A percentile compares a stretch with the other conserved stretches of the same genome.
phyloP scores from a whole-genome alignment of 2,797 vertebrate species.

The Hoplostethus mediterraneus region DNA sequence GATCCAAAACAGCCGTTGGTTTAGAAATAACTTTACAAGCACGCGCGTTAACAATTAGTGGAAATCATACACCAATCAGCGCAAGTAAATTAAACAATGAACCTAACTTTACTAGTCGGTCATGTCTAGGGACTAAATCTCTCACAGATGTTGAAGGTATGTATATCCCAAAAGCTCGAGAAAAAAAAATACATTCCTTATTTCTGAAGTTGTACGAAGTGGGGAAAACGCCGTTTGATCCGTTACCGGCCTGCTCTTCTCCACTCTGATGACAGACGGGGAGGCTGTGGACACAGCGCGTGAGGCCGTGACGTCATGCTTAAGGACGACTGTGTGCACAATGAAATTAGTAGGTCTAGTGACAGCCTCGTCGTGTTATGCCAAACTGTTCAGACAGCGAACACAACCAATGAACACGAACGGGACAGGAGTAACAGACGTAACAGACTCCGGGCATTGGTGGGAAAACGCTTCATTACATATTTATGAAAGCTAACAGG shows the following conservation, averaged over 20 bases:
- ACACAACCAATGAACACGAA: slow-evolving; percentile 12
- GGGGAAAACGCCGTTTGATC: slow-evolving; percentile 43
- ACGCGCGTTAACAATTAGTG: not conserved
- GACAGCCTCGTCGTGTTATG: slow-evolving; percentile 13
- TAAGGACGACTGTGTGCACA: slow-evolving; percentile 35
- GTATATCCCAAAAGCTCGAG: slow-evolving; percentile 24
- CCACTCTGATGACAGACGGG: slow-evolving; percentile 35
- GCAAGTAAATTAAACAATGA: not conserved
- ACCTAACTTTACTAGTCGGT: slow-evolving; percentile 9
- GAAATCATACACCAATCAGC: not conserved
- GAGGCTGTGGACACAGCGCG: slow-evolving; percentile 13
- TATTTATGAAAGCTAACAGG: slow-evolving; percentile 43
- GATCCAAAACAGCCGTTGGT: slow-evolving; percentile 25
- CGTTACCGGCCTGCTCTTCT: slow-evolving; percentile 23
- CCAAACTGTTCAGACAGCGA: not conserved
- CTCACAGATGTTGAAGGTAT: not conserved
- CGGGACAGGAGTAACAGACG: too few species aligned
- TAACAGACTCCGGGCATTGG: not conserved
- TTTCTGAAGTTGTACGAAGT: slow-evolving; percentile 12
- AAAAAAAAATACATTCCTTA: slow-evolving; percentile 32
- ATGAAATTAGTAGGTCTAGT: slow-evolving; percentile 37
- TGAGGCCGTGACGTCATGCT: slow-evolving; percentile 69
- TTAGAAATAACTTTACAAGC: slow-evolving; percentile 48
- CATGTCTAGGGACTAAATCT: not conserved
- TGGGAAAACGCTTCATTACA: slow-evolving; percentile 32